phyloP scores from a whole-genome alignment of 2,888 invertebrate genomes.

The Latrodectus hesperus region DNA sequence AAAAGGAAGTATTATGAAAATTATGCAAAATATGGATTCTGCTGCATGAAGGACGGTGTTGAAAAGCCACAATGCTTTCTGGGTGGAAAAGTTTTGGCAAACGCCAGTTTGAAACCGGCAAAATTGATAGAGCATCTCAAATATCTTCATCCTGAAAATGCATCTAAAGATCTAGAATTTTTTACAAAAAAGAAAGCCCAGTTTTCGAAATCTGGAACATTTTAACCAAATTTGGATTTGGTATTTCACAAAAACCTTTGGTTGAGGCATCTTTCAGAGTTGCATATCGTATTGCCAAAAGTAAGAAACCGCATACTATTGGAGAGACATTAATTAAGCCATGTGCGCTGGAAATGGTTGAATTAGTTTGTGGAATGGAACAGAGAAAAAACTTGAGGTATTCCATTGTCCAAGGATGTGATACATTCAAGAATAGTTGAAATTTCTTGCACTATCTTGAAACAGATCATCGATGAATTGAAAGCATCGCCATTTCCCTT shows the following conservation, averaged over 20 bases:
- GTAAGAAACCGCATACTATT: conserved; percentile 64
- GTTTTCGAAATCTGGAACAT: conserved; percentile 33
- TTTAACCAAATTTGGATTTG: conserved; percentile 44
- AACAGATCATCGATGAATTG: conserved; percentile 61
- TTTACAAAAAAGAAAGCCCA: conserved; percentile 34
- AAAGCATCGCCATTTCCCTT: conserved; percentile 62
- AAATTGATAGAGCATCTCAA: conserved; percentile 63
- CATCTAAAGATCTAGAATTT: conserved; percentile 42
- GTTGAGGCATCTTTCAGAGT: conserved; percentile 55
- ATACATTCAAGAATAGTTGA: too few species aligned
- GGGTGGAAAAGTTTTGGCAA: conserved; percentile 62
- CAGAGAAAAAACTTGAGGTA: not conserved
- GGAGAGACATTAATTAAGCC: conserved; percentile 61
- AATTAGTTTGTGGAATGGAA: conserved; percentile 11
- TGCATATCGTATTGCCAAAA: conserved; percentile 57
- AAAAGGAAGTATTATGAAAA: too few species aligned
- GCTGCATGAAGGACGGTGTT: conserved; percentile 59
- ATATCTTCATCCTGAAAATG: conserved; percentile 57
- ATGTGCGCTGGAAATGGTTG: conserved; percentile 50
- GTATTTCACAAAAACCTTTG: conserved; percentile 41
- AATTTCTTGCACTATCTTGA: conserved; percentile 58
- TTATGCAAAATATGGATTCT: too few species aligned
- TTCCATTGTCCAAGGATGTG: too few species aligned
- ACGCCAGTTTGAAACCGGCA: conserved; percentile 64
- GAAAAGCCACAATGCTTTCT: conserved; percentile 64